phyloP scores from a whole-genome alignment of 2,113 vertebrate species.

The Dunckerocampus dactyliophorus region DNA sequence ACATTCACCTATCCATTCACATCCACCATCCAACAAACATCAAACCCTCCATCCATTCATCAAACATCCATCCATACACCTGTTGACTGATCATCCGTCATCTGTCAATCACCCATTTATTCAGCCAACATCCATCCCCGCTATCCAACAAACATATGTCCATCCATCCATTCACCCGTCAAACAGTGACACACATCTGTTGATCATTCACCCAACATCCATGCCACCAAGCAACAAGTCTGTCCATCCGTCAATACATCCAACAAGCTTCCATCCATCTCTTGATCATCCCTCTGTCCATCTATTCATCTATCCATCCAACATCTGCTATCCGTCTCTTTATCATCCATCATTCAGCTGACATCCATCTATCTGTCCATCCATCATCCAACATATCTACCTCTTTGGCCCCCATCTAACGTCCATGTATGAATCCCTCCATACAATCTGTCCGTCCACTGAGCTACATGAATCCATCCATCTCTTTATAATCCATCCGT shows the following conservation, averaged over 20 bases:
- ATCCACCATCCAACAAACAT: not conserved
- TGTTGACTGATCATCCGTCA: constrained; percentile 10
- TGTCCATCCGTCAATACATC: not conserved
- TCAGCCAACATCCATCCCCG: too few species aligned
- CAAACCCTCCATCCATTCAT: constrained; percentile 5
- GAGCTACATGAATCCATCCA: not conserved
- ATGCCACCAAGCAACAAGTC: not conserved
- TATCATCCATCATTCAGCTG: too few species aligned
- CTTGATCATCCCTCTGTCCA: constrained; percentile 17
- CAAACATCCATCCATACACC: constrained; percentile 4
- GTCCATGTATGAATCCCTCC: not conserved
- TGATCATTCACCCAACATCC: not conserved
- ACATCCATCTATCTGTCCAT: not conserved
- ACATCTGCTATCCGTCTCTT: not conserved
- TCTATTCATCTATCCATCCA: constrained; percentile 11
- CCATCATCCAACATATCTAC: not conserved
- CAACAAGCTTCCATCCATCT: constrained; percentile 2
- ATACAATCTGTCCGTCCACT: not conserved
- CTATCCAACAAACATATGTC: constrained; percentile 3
- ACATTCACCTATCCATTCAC: constrained; percentile 6
- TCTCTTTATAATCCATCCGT: not conserved
- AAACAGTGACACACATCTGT: too few species aligned
- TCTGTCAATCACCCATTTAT: too few species aligned
- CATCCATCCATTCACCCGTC: constrained; percentile 5
- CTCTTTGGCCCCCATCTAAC: not conserved